Evolutionary conservation across 1,140 invertebrate species (phyloP).

Genomic region (Mizuhopecten yessoensis): DNA sequence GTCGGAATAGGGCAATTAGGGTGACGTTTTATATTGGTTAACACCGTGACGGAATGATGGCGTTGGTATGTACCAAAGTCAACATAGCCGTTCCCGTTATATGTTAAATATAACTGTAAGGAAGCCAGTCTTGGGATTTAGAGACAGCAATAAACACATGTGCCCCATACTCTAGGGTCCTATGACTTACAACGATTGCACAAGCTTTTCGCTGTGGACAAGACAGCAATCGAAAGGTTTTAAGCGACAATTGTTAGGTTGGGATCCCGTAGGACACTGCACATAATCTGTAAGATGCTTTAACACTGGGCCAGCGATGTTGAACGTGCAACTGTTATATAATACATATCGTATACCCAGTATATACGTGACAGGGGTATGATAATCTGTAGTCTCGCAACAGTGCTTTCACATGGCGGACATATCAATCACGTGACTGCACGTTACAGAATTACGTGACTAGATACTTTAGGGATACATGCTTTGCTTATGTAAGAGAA

Average conservation of each 20-base stretch:
- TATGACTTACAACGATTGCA: not conserved
- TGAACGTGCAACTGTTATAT: not conserved
- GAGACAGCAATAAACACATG: not conserved
- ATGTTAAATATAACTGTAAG: no score
- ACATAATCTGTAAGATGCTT: not conserved
- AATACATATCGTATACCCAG: not conserved
- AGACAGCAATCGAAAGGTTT: not conserved
- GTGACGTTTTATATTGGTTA: no score
- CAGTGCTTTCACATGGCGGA: not conserved
- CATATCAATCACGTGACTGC: not conserved
- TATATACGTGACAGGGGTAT: not conserved
- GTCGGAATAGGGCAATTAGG: no score
- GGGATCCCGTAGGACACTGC: no score
- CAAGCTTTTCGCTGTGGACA: not conserved
- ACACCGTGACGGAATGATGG: no score
- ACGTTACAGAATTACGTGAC: not conserved
- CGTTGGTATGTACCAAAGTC: no score
- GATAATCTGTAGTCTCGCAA: not conserved
- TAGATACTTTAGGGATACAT: not conserved
- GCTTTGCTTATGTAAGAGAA: no score
- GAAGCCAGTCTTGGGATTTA: not conserved
- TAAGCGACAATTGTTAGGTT: no score
- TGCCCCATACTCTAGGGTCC: not conserved
- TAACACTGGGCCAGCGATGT: not conserved
- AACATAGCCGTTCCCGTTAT: no score